Percentiles rank a stretch among this genome's conserved stretches.
Evolutionary conservation across 2,797 vertebrate genomes (phyloP).

Genomic region (Iguana delicatissima): DNA sequence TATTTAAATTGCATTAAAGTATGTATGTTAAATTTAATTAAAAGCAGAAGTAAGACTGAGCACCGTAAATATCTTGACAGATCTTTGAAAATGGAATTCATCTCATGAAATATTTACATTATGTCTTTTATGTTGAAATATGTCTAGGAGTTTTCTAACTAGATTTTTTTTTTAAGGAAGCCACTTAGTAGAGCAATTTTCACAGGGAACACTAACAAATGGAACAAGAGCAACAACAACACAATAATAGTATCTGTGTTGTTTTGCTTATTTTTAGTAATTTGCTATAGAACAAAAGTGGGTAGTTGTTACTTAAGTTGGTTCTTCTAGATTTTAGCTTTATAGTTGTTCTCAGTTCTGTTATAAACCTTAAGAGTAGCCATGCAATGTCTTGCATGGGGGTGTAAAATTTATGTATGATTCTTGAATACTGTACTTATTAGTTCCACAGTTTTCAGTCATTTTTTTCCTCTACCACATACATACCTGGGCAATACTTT

Average conservation of each 20-base stretch:
- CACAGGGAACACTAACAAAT: conserved; percentile 33
- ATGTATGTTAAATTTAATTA: conserved; percentile 83
- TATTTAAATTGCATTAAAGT: conserved; percentile 85
- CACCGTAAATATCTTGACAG: conserved; percentile 81
- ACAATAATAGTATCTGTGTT: conserved; percentile 40
- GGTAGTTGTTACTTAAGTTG: conserved; percentile 40
- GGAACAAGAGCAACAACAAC: not conserved
- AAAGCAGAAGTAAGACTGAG: conserved; percentile 79
- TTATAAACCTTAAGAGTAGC: not conserved
- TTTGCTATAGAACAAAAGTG: not conserved
- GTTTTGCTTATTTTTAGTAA: conserved; percentile 60
- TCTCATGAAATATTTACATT: conserved; percentile 78
- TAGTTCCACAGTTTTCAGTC: not conserved
- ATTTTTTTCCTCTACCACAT: not conserved
- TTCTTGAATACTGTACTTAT: not conserved
- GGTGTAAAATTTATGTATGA: not conserved
- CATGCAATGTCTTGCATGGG: rapidly evolving
- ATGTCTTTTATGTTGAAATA: conserved; percentile 65
- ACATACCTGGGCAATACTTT: not conserved
- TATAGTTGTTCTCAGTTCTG: conserved; percentile 22
- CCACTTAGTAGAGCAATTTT: conserved; percentile 35
- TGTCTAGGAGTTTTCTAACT: conserved; percentile 62
- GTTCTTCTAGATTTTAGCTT: conserved; percentile 34
- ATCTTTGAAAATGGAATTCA: conserved; percentile 76
- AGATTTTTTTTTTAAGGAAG: conserved; percentile 59